Base-by-base conservation (phyloP, 2,888 invertebrate species). In the Andrena chrysosceles region DNA sequence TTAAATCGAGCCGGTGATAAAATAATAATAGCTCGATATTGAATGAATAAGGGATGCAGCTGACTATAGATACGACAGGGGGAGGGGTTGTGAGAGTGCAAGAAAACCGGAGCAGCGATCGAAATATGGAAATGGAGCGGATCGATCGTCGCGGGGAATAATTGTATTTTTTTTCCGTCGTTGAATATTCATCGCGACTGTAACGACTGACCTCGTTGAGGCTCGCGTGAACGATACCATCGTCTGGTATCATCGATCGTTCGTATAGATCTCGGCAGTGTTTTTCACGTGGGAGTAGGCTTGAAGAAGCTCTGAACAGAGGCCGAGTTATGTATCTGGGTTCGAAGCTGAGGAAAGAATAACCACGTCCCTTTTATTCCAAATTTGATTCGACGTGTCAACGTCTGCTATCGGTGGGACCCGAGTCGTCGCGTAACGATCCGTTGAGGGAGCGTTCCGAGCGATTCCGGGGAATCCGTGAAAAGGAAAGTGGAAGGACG, bases 1-100 rank as follows among this genome's bases (percentile, higher is more conserved):
- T 81, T 78, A 78, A 78, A 78, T 78, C 67, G 67, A 78, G 56
- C 56, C 68, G 78, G 68, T 68, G 79, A 78, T 81, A 72, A 68
- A 78, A 81, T 78, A 72, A 81, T 78, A 68, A 78, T 68, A 63
- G 79, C 67, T 49, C 56, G 72, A 49, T 71, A 68, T 72, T 56
- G 67, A 72, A 72, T 62, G 71, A 77, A 81, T 72, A 72, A 81
- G 67, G 26, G 68, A 78, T 66, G 29, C 35, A 5, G n/a, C n/a
- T 0, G 20, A 10, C 23, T 10, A 42, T 49, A 3, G 10, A 13
- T 1, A 10, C 3, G 5, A 26, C 7, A 23, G 4, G 8, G 31
- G 16, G 42, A 1, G 13, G 42, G 42, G 16, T 4, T 42, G 42
- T 5, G 42, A 42, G 33, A 59, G 56, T 62, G 26, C 68, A 54